Evolutionary conservation across 2,888 invertebrate species (phyloP).

Genomic region (Volucella inanis): DNA sequence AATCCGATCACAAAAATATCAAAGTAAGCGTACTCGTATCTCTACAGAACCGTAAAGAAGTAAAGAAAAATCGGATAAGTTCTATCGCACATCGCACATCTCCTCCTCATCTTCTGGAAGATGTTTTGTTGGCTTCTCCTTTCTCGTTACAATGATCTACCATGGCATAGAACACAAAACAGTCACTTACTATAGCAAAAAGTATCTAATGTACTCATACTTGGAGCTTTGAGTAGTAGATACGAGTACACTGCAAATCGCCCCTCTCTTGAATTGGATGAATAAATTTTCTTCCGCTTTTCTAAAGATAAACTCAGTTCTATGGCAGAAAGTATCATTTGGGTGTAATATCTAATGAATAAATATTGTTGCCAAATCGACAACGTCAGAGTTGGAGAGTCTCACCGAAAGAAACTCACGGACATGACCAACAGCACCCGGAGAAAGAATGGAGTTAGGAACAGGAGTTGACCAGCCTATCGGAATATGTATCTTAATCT

Average conservation of each 20-base stretch:
- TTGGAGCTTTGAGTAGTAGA: conserved; percentile 30
- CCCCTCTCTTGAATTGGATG: conserved; percentile 31
- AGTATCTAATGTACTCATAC: conserved; percentile 47
- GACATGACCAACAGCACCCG: background rate
- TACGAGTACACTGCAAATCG: conserved; percentile 53
- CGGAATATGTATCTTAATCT: conserved; percentile 73
- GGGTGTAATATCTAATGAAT: conserved; percentile 60
- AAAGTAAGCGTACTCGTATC: conserved; percentile 11
- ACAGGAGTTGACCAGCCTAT: conserved; percentile 67
- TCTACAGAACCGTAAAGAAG: conserved; percentile 53
- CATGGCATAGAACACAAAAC: conserved; percentile 20
- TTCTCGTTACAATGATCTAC: conserved; percentile 19
- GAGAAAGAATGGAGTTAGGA: conserved; percentile 24
- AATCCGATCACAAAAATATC: conserved; percentile 44
- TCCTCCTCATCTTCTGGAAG: background rate
- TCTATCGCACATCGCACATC: background rate
- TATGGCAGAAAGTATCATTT: conserved; percentile 52
- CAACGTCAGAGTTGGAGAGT: conserved; percentile 6
- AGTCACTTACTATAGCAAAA: conserved; percentile 56
- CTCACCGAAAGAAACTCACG: conserved; percentile 15
- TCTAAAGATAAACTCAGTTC: conserved; percentile 22
- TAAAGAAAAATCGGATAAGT: conserved; percentile 44
- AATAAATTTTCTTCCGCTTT: conserved; percentile 71
- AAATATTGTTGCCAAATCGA: conserved; percentile 70
- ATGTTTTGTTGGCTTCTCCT: conserved; percentile 6